A percentile compares a stretch with the other conserved stretches of the same genome.
These are phyloP conservation scores for Tolmerus cingulatus DNA, from an alignment of 2,888 invertebrate species.

Conservation along the genomic window DNA sequence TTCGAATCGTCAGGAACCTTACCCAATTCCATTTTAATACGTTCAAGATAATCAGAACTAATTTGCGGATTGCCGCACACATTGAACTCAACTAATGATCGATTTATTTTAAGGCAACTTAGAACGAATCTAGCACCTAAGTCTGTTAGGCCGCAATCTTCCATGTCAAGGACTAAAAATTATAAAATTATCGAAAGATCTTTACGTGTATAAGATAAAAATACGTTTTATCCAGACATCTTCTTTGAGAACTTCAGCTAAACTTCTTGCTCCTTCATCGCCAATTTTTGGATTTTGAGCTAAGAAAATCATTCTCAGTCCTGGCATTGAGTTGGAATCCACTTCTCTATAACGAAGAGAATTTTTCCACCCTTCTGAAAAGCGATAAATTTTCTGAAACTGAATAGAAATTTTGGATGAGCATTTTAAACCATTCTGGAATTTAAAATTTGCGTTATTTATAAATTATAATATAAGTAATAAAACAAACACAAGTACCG, in stretches of 20 bases:
- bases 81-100: constrained; percentile 74
- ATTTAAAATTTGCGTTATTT: too few species aligned
- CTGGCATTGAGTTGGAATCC: constrained; percentile 76
- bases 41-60: constrained; percentile 64
- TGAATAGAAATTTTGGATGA: constrained; percentile 52
- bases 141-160: constrained; percentile 77
- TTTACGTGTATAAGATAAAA: background rate
- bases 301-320: constrained; percentile 73
- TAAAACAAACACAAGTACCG: too few species aligned
- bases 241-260: constrained; percentile 76
- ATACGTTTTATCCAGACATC: constrained; percentile 80
- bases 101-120: constrained; percentile 71
- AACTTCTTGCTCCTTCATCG: constrained; percentile 69
- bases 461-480: too few species aligned
- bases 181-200: background rate
- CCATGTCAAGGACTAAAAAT: constrained; percentile 72
- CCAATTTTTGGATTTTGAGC: constrained; percentile 75
- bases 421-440: constrained; percentile 41
- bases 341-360: constrained; percentile 80
- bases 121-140: constrained; percentile 67
- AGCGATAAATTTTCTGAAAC: constrained; percentile 75
- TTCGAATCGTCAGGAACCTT: constrained; percentile 50
- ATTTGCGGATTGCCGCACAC: constrained; percentile 70
- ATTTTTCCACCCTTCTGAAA: constrained; percentile 83
- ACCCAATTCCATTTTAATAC: constrained; percentile 65